Conservation (phyloP, 2,797 vertebrate species). For the Dromococcyx pavoninus region DNA sequence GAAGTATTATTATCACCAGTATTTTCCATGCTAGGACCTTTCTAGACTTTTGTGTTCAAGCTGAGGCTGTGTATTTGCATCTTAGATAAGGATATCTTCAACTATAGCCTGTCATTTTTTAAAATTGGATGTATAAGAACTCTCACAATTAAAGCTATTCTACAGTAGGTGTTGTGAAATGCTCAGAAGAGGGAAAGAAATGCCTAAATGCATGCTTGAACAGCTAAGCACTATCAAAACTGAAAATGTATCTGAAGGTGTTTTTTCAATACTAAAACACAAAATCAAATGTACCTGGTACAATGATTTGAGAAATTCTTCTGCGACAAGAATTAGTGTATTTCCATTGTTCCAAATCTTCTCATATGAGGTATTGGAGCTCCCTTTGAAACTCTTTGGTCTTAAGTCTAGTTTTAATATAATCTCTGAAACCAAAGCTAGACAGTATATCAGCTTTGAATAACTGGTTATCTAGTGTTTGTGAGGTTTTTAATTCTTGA, state of each 20-base stretch:
- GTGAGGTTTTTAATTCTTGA: background rate
- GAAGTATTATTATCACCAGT: background rate
- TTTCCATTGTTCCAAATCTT: background rate
- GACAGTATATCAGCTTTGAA: background rate
- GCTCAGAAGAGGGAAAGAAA: background rate
- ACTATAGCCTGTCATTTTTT: background rate
- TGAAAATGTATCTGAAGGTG: background rate
- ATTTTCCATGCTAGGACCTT: background rate
- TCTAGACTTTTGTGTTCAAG: background rate
- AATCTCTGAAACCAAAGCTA: background rate
- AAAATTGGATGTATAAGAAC: background rate
- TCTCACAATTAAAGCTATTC: background rate
- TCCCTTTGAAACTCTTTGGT: background rate
- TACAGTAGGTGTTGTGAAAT: background rate
- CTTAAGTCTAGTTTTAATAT: background rate
- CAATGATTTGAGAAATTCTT: background rate
- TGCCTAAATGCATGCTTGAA: background rate
- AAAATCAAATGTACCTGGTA: background rate
- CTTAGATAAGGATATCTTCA: background rate
- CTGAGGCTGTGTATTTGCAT: background rate
- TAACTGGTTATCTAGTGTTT: background rate
- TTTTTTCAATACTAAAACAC: background rate
- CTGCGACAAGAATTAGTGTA: background rate
- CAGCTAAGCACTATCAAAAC: background rate
- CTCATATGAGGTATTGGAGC: background rate